These are phyloP conservation scores for Dorcus parallelipipedus DNA, from an alignment of 2,888 invertebrate genomes.

Conservation along the genomic window DNA sequence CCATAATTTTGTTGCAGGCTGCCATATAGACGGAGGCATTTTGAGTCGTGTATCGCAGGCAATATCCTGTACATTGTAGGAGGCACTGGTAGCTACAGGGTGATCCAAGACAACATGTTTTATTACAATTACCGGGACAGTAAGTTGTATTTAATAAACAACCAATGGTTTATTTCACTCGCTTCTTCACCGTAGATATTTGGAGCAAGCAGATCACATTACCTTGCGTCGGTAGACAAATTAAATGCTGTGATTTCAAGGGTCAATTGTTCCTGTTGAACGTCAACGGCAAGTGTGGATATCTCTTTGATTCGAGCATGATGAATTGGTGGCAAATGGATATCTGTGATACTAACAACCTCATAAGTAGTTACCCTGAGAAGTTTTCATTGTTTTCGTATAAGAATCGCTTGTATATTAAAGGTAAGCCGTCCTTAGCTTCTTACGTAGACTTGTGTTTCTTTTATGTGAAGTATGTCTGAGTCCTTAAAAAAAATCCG, in stretches of 20 bases:
- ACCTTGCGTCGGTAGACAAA: slow-evolving; percentile 32
- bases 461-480: not conserved
- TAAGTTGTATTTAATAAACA: slow-evolving; percentile 5
- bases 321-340: slow-evolving; percentile 27
- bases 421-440: slow-evolving; percentile 29
- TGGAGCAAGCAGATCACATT: slow-evolving; percentile 35
- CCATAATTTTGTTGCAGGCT: slow-evolving; percentile 28
- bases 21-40: slow-evolving; percentile 42
- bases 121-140: slow-evolving; percentile 39
- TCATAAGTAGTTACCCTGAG: slow-evolving; percentile 22
- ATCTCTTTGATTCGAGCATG: slow-evolving; percentile 29
- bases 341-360: slow-evolving; percentile 22
- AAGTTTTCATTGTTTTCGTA: slow-evolving; percentile 34
- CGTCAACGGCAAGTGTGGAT: slow-evolving; percentile 32
- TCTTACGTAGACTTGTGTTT: not conserved
- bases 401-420: slow-evolving; percentile 34
- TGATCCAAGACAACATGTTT: slow-evolving; percentile 41
- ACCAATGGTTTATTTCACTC: not conserved
- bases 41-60: slow-evolving; percentile 40
- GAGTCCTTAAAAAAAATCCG: not conserved
- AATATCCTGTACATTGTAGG: slow-evolving; percentile 41
- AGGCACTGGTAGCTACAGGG: slow-evolving; percentile 39
- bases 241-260: slow-evolving; percentile 38
- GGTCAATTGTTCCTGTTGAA: slow-evolving; percentile 36
- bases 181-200: slow-evolving; percentile 23